Evolutionary conservation across 2,888 invertebrate genomes (phyloP).

Genomic region (Drosophila paramelanica): DNA sequence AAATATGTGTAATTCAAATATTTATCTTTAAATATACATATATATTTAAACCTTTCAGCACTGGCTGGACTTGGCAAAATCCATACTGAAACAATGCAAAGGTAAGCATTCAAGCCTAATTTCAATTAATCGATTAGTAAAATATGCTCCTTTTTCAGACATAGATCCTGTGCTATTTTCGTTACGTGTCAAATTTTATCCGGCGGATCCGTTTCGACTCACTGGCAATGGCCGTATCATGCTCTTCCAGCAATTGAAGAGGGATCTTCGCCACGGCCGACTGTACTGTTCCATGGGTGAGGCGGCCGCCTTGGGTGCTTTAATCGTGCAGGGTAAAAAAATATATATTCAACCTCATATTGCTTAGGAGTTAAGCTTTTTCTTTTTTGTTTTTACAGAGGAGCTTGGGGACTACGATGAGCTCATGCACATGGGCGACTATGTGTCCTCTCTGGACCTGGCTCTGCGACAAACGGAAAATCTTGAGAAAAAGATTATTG

Average conservation of each 20-base stretch:
- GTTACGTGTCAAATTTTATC: conserved; percentile 99
- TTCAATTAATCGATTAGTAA: background rate
- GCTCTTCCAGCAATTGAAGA: conserved; percentile 97
- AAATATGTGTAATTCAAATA: too few species aligned
- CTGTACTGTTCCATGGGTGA: conserved; percentile 96
- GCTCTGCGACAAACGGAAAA: conserved; percentile 96
- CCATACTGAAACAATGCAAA: conserved; percentile 96
- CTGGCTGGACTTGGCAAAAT: conserved; percentile 96
- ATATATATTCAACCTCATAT: background rate
- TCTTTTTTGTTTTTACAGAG: conserved; percentile 87
- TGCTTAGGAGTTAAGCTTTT: background rate
- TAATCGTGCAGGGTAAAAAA: conserved; percentile 94
- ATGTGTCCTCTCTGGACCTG: conserved; percentile 95
- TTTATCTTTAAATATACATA: background rate
- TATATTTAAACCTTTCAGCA: conserved; percentile 88
- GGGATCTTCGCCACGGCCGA: conserved; percentile 97
- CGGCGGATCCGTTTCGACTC: conserved; percentile 95
- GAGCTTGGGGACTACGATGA: conserved; percentile 98
- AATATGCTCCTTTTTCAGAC: conserved; percentile 86
- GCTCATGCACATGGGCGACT: conserved; percentile 93
- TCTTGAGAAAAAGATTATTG: conserved; percentile 96
- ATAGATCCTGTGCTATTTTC: conserved; percentile 96
- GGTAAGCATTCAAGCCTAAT: conserved; percentile 86
- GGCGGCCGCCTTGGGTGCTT: conserved; percentile 95
- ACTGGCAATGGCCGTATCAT: conserved; percentile 98